A percentile compares a stretch with the other conserved stretches of the same genome.
phyloP scores from a whole-genome alignment of 1,140 invertebrate genomes.

The Dendroctonus ponderosae region DNA sequence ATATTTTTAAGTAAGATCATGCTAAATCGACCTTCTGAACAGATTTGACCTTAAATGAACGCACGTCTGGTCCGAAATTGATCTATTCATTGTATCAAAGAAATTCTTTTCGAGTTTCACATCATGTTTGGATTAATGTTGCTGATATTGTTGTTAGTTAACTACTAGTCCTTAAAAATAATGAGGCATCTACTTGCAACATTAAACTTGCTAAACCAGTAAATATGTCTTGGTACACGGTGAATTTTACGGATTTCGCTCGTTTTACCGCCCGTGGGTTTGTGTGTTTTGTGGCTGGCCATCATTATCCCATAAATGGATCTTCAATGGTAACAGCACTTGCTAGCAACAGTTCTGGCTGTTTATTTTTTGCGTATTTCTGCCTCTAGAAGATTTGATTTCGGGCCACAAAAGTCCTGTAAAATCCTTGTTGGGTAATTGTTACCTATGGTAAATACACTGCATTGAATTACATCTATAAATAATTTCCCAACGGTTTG shows the following conservation, averaged over 20 bases:
- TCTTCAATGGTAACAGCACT: background rate
- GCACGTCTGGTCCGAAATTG: too few species aligned
- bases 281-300: slow-evolving; percentile 3
- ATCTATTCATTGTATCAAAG: too few species aligned
- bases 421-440: background rate
- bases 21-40: too few species aligned
- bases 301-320: slow-evolving; percentile 23
- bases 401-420: background rate
- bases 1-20: too few species aligned
- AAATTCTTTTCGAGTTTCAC: background rate
- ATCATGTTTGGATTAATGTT: background rate
- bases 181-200: background rate
- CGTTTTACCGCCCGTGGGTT: background rate
- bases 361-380: background rate
- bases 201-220: background rate
- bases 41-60: too few species aligned
- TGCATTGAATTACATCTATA: slow-evolving; percentile 12
- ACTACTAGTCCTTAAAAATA: background rate
- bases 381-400: background rate
- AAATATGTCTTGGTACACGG: background rate
- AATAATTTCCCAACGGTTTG: slow-evolving; percentile 19
- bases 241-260: background rate
- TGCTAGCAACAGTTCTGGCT: background rate
- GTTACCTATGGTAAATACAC: background rate
- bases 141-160: background rate